A percentile compares a stretch with the other conserved stretches of the same genome.
Evolutionary conservation across 2,113 vertebrate species (phyloP).

Genomic region (Anseranas semipalmata): DNA sequence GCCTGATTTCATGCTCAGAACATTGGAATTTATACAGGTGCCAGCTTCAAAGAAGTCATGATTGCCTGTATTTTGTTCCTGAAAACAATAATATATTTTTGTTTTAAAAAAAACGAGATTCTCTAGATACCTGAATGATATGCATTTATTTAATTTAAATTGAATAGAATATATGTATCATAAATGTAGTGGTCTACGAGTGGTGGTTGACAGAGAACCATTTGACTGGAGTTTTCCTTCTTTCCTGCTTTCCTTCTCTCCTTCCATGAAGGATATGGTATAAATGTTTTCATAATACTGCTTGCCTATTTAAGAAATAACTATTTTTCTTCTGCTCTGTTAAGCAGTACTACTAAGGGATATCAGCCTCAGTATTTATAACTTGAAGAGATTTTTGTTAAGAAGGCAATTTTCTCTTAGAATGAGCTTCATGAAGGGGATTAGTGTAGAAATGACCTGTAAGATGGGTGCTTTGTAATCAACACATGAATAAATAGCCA

Average conservation of each 20-base stretch:
- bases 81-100: background rate
- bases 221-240: background rate
- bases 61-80: background rate
- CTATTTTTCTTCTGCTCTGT: background rate
- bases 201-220: accelerated
- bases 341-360: background rate
- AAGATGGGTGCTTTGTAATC: background rate
- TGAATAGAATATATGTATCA: background rate
- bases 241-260: background rate
- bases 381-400: background rate
- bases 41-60: background rate
- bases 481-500: background rate
- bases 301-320: background rate
- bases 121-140: background rate
- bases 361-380: background rate
- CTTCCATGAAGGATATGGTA: background rate
- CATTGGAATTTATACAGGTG: background rate
- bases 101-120: background rate
- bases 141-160: background rate
- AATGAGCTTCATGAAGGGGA: background rate
- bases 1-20: background rate
- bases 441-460: background rate
- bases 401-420: background rate
- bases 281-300: background rate
- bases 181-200: background rate